phyloP scores from a whole-genome alignment of 2,113 vertebrate species.

The Choloepus hoffmanni region DNA sequence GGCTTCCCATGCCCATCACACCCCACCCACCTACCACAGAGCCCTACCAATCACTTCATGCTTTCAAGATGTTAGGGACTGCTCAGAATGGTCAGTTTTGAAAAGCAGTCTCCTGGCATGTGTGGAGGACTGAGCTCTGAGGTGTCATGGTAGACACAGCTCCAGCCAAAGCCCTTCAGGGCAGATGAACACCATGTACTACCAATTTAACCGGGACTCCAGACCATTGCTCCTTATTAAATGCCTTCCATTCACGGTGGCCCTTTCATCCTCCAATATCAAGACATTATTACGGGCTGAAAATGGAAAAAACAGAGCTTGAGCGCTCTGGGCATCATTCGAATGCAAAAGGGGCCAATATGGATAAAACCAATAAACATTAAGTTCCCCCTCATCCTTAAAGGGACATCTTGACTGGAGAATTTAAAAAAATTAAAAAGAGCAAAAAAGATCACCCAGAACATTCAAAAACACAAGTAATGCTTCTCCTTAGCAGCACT shows the following conservation, averaged over 20 bases:
- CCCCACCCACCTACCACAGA: not conserved
- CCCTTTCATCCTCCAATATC: constrained; percentile 68
- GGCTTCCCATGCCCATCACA: not conserved
- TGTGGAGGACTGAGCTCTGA: not conserved
- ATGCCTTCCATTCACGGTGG: constrained; percentile 60
- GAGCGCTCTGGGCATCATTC: not conserved
- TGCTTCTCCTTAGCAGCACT: not conserved
- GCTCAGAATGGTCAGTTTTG: not conserved
- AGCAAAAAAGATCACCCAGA: not conserved
- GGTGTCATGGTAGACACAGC: not conserved
- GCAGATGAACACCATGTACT: constrained; percentile 67
- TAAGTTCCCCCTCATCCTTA: constrained; percentile 30
- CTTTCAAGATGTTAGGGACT: not conserved
- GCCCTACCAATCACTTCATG: not conserved
- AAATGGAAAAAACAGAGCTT: constrained; percentile 38
- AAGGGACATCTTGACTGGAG: not conserved
- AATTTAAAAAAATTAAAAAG: not conserved
- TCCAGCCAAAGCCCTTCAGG: not conserved
- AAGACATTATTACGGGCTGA: constrained; percentile 61
- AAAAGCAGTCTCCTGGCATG: not conserved
- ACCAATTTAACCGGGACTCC: constrained; percentile 54
- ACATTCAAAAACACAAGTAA: not conserved
- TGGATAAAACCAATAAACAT: constrained; percentile 9
- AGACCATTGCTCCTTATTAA: constrained; percentile 61
- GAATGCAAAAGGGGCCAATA: constrained; percentile 2